Evolutionary conservation across 2,888 invertebrate genomes (phyloP).

Genomic region (Minunthozetes semirufus): DNA sequence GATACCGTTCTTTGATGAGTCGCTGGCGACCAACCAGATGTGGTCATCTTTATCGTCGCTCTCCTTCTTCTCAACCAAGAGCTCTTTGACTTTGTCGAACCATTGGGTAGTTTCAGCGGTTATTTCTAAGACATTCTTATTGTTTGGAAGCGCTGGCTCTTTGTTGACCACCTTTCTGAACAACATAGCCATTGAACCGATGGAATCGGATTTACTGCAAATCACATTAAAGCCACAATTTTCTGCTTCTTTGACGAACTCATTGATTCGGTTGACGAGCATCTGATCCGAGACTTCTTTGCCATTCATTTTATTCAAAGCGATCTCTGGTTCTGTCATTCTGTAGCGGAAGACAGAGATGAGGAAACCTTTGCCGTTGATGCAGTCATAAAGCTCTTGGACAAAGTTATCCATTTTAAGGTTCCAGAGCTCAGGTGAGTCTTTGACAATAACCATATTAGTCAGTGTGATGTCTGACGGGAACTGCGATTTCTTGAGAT

Average conservation of each 20-base stretch:
- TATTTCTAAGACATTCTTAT: conserved; percentile 37
- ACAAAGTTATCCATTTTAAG: conserved; percentile 37
- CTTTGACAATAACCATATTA: conserved; percentile 15
- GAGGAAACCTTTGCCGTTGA: conserved; percentile 64
- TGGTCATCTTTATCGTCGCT: conserved; percentile 51
- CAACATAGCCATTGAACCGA: not conserved
- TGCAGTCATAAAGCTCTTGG: conserved; percentile 50
- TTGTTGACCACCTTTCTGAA: not conserved
- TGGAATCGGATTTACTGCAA: not conserved
- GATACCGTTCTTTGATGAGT: conserved; percentile 60
- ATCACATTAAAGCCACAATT: not conserved
- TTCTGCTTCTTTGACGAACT: not conserved
- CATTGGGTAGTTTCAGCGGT: conserved; percentile 52
- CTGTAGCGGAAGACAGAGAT: conserved; percentile 49
- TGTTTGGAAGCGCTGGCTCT: not conserved
- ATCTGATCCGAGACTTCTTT: not conserved
- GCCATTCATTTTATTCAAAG: conserved; percentile 1
- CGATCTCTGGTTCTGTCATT: not conserved
- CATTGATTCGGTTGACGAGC: not conserved
- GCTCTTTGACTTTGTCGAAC: conserved; percentile 73
- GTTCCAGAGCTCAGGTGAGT: conserved; percentile 18
- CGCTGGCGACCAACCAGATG: conserved; percentile 60
- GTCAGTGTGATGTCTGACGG: not conserved
- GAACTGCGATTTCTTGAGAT: not conserved
- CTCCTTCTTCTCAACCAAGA: conserved; percentile 64